Evolutionary conservation across 2,888 invertebrate genomes (phyloP).

Genomic region (Amiota communis): DNA sequence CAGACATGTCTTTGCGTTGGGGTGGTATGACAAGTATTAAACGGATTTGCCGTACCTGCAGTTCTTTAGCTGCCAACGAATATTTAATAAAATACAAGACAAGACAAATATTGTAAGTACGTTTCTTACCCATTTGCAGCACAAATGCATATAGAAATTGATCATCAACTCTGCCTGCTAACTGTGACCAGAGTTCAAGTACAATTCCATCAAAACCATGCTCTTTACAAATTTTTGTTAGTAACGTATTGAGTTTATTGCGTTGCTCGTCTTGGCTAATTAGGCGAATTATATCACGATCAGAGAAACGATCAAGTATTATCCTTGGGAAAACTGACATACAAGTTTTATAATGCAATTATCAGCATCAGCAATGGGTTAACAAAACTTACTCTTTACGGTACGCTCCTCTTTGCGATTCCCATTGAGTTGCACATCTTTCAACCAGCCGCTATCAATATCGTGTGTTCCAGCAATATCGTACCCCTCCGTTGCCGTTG

Average conservation of each 20-base stretch:
- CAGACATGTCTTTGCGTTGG: slow-evolving; percentile 75
- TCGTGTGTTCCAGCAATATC: slow-evolving; percentile 85
- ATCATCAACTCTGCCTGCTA: slow-evolving; percentile 79
- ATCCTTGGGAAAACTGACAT: slow-evolving; percentile 90
- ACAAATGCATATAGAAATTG: slow-evolving; percentile 78
- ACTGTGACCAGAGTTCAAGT: slow-evolving; percentile 91
- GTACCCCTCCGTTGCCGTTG: slow-evolving; percentile 76
- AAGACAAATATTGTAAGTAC: not conserved
- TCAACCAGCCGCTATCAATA: slow-evolving; percentile 88
- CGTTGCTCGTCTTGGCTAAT: slow-evolving; percentile 81
- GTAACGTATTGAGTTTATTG: slow-evolving; percentile 79
- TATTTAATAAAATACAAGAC: slow-evolving; percentile 30
- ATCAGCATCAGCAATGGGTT: not conserved
- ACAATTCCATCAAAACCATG: slow-evolving; percentile 92
- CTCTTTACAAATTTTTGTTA: slow-evolving; percentile 81
- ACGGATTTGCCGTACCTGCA: slow-evolving; percentile 76
- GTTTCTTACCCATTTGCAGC: slow-evolving; percentile 74
- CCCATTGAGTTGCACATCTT: slow-evolving; percentile 77
- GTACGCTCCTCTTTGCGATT: slow-evolving; percentile 50
- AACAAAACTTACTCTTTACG: slow-evolving; percentile 44
- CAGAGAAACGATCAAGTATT: slow-evolving; percentile 90
- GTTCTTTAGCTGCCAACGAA: slow-evolving; percentile 75
- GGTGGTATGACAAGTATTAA: slow-evolving; percentile 88
- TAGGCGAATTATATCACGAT: slow-evolving; percentile 82
- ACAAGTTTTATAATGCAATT: slow-evolving; percentile 29